Conservation (phyloP, 2,888 invertebrate genomes). For the Oeneis ivallda region DNA sequence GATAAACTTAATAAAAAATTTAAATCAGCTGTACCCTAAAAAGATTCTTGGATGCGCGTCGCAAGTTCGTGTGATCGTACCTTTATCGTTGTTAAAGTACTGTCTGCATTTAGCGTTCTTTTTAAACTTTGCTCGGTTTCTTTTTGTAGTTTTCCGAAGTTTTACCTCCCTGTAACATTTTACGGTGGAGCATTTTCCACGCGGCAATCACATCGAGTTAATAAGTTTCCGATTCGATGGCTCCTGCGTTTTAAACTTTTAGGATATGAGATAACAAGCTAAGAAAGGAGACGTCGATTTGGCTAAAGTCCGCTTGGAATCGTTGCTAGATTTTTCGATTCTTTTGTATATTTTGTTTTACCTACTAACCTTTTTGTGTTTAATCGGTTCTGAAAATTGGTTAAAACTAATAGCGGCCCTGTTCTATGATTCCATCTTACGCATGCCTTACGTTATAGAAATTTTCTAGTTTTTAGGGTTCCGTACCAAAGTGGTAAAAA, state of each 20-base stretch:
- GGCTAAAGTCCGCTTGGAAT: conserved; percentile 66
- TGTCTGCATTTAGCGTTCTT: conserved; percentile 74
- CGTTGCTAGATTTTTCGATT: conserved; percentile 34
- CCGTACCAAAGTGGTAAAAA: too few species aligned
- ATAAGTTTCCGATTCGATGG: conserved; percentile 80
- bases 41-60: conserved; percentile 31
- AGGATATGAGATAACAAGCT: conserved; percentile 81
- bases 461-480: too few species aligned
- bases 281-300: conserved; percentile 76
- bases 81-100: conserved; percentile 59
- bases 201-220: conserved; percentile 80
- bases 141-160: conserved; percentile 76
- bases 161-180: conserved; percentile 78
- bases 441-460: too few species aligned
- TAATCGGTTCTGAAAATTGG: background rate
- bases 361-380: background rate
- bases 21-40: conserved; percentile 20
- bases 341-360: conserved; percentile 14
- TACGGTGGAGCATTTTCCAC: conserved; percentile 73
- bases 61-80: conserved; percentile 38
- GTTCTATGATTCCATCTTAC: background rate
- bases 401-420: background rate
- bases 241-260: conserved; percentile 80
- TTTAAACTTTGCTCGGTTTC: conserved; percentile 73
- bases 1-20: conserved; percentile 25